Evolutionary conservation across 2,888 invertebrate genomes (phyloP), one percentile per base, ranked within the genome.

Genomic region (Epinotia ramella): DNA sequence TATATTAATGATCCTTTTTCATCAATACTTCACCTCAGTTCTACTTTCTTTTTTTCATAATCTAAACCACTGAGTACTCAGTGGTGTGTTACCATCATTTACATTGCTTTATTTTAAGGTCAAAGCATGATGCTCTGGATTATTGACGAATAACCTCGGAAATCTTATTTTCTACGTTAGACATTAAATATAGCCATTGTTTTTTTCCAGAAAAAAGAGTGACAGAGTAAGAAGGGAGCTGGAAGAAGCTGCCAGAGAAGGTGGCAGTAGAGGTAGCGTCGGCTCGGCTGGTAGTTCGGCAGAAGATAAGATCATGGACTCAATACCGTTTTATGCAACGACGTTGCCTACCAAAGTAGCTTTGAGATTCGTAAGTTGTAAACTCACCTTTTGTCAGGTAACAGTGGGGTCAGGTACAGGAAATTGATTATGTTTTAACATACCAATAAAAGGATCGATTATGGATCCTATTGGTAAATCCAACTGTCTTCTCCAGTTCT

Each of bases 201-300:
- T 73, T 77, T 77, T 78, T 96, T 95, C 66, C 95, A 98, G 98
- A 92, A 97, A 97, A 95, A 96, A 97, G 87, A 97, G 97, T 89
- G 97, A 97, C 80, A 97, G 97, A 91, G 95, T 99, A 88, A 97
- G 97, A 86, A 97, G 97, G 88, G 98, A 99, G 84, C 92, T 99
- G 66, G 98, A 98, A 91, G 99, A 99, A 86, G 99, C 99, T 24
- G 98, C 98, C 0, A 93, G 95, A 79, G 97, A 97, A 86, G 97
- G 97, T 1, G 88, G 93, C 46, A 90, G 91, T 78, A 84, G 92
- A 64, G 90, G 91, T 81, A 93, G 91, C 75, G 91, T 90, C 56
- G 94, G 87, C 57, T 94, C 89, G 13, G 91, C 84, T 56, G 92
- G 88, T 79, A 88, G 89, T 81, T 89, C 84, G 7, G 80, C 84